These are phyloP conservation scores for Eupithecia inturbata DNA, from an alignment of 2,888 invertebrate genomes.

Conservation along the genomic window DNA sequence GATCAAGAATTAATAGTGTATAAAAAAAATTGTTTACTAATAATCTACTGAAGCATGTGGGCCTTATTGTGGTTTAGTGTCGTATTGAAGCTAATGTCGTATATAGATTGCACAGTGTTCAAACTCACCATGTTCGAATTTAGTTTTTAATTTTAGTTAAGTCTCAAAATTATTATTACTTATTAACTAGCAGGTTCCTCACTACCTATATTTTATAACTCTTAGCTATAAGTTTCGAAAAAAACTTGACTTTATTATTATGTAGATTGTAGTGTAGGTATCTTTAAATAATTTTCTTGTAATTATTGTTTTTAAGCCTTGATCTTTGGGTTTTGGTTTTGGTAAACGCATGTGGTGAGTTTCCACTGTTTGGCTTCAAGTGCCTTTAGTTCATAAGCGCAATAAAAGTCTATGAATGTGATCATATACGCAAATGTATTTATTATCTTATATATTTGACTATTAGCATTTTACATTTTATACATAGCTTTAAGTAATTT, in stretches of 20 bases:
- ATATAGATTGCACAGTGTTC: slow-evolving; percentile 56
- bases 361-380: slow-evolving; percentile 68
- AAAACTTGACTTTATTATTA: neutral
- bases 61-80: slow-evolving; percentile 58
- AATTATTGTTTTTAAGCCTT: slow-evolving; percentile 36
- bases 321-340: slow-evolving; percentile 66
- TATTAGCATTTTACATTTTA: slow-evolving; percentile 72
- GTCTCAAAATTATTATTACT: slow-evolving; percentile 6
- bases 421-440: slow-evolving; percentile 76
- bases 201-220: neutral
- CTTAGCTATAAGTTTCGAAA: neutral
- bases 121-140: slow-evolving; percentile 80
- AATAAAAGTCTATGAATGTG: slow-evolving; percentile 77
- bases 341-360: slow-evolving; percentile 81
- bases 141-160: slow-evolving; percentile 39
- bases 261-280: neutral
- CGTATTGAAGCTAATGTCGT: slow-evolving; percentile 27
- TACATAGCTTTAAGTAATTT: slow-evolving; percentile 60
- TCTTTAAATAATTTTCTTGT: slow-evolving; percentile 28
- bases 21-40: slow-evolving; percentile 20
- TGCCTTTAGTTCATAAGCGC: slow-evolving; percentile 72
- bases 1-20: neutral
- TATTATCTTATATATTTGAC: slow-evolving; percentile 57
- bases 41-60: slow-evolving; percentile 23
- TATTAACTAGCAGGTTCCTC: neutral